Conservation (phyloP, 1,140 invertebrate genomes). For the Idris sp. region DNA sequence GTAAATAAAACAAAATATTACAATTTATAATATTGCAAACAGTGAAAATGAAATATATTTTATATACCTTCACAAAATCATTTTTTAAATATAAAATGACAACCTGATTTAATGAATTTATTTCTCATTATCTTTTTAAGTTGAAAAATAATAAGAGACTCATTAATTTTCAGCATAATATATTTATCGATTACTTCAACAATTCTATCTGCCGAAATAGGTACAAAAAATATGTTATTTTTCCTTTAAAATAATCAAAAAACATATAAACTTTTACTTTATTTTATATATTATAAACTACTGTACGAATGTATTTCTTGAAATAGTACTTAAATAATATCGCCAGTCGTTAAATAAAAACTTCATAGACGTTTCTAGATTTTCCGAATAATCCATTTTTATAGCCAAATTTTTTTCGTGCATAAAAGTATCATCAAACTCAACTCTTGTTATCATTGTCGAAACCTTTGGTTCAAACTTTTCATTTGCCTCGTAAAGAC, state of each 20-base stretch:
- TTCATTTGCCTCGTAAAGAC: constrained; percentile 34
- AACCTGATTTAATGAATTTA: too few relatives aligned
- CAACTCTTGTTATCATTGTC: constrained; percentile 26
- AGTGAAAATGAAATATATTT: too few relatives aligned
- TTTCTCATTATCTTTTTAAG: too few relatives aligned
- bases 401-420: constrained; percentile 58
- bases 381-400: constrained; percentile 67
- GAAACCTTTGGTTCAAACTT: constrained; percentile 34
- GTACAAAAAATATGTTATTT: constrained; percentile 74
- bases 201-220: constrained; percentile 61
- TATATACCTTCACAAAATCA: too few relatives aligned
- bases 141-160: too few relatives aligned
- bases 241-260: constrained; percentile 23
- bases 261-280: constrained; percentile 4
- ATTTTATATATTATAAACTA: constrained; percentile 10
- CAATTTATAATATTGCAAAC: too few relatives aligned
- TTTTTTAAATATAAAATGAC: too few relatives aligned
- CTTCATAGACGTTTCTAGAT: constrained; percentile 60
- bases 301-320: constrained; percentile 64
- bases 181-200: constrained; percentile 45
- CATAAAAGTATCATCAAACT: constrained; percentile 47
- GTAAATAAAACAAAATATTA: too few relatives aligned
- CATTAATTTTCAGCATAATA: constrained; percentile 3
- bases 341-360: constrained; percentile 65
- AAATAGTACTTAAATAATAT: constrained; percentile 67